Evolutionary conservation across 2,113 vertebrate genomes (phyloP).

Genomic region (Ciconia maguari): DNA sequence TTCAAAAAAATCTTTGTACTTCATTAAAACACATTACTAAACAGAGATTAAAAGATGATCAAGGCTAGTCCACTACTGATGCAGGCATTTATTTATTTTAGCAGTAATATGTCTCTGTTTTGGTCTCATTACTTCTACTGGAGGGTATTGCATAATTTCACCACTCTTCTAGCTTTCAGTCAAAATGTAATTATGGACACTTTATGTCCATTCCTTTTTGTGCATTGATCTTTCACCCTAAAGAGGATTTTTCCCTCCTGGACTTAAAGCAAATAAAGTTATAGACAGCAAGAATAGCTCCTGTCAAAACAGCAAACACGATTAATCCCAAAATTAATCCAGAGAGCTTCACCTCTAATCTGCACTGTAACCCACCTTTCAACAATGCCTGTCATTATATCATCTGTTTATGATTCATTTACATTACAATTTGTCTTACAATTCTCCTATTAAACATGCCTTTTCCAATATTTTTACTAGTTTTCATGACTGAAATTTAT

Average conservation of each 20-base stretch:
- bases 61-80: background rate
- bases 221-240: background rate
- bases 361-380: background rate
- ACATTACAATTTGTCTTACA: background rate
- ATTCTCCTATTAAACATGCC: background rate
- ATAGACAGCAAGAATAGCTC: background rate
- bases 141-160: background rate
- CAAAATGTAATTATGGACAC: background rate
- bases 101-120: background rate
- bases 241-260: background rate
- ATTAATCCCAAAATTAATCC: background rate
- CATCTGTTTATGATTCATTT: background rate
- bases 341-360: background rate
- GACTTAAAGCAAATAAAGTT: background rate
- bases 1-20: background rate
- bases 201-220: background rate
- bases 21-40: background rate
- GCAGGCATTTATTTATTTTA: background rate
- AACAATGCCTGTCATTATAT: background rate
- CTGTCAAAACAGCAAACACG: constrained; percentile 8
- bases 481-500: background rate
- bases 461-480: background rate
- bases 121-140: background rate
- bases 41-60: background rate
- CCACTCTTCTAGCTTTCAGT: background rate